Evolutionary conservation across 2,113 vertebrate genomes (phyloP), one percentile per base, ranked within the genome.

Genomic region (Peromyscus leucopus): DNA sequence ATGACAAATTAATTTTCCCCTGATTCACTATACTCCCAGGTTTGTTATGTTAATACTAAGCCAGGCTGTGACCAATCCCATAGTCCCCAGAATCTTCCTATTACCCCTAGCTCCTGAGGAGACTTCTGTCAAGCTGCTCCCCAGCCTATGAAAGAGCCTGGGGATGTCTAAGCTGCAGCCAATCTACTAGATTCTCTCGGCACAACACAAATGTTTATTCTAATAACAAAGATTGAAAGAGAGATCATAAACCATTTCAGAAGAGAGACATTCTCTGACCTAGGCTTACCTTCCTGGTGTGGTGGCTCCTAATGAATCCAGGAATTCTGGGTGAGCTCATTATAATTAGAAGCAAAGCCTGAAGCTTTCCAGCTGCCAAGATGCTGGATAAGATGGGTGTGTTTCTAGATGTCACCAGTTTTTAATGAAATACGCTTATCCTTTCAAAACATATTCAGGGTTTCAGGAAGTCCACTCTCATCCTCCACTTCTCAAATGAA

Each of bases 211-310:
- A 83, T 80, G 3, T 1, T 63, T 88, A 75, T 72, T 88, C 42
- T 88, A 94, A 95, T 91, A 94, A 89, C 89, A 89, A 88, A 93
- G 80, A 93, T 63, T 72, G 61, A 94, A 96, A 96, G 57, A 89
- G 48, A 90, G 3, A 51, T 84, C 57, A 82, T 39, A 95, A 90
- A 74, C 48, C 19, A 28, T 59, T 95, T 80, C 55, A 84, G 48
- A 96, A 36, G 71, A 75, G 42, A 85, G 46, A 93, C n/a, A 51
- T 5, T 69, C 17, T 82, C 42, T 95, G 61, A 75, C 69, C 31
- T 94, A 33, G 11, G 75, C 48, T 94, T 97, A 63, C 51, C 61
- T 83, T 93, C 15, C 82, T 95, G n/a, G 17, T 83, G 72, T 95
- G n/a, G 22, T 83, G 76, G 39, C 6, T 82, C 46, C n/a, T 97